Conservation (phyloP, 92 coral and sea anemone species). For the Blastomussa wellsi region DNA sequence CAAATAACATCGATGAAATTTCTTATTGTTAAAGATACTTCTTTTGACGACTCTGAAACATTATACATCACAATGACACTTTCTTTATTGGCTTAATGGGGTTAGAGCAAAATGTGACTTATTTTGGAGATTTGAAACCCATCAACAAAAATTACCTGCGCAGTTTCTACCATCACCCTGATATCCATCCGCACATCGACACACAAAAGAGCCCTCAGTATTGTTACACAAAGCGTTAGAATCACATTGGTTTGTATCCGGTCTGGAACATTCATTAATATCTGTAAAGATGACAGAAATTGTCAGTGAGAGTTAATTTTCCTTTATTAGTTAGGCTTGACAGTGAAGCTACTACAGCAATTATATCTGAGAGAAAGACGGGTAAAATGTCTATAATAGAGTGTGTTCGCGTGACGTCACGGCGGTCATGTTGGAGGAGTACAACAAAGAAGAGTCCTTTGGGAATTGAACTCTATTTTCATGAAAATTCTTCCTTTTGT, state of each 20-base stretch:
- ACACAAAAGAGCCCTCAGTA: neutral
- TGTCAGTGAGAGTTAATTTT: too few species aligned
- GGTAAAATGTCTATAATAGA: neutral
- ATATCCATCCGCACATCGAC: neutral
- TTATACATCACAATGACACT: too few species aligned
- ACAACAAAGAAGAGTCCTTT: too few species aligned
- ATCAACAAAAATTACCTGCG: neutral
- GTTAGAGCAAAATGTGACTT: neutral
- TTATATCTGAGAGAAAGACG: neutral
- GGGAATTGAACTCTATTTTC: too few species aligned
- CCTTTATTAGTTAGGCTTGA: neutral
- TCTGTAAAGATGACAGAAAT: neutral
- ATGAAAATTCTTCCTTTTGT: too few species aligned
- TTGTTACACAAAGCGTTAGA: neutral
- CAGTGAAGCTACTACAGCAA: neutral
- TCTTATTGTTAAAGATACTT: neutral
- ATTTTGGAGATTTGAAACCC: neutral
- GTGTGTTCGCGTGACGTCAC: too few species aligned
- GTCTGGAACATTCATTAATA: slow-evolving; percentile 9
- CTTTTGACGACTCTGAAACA: too few species aligned
- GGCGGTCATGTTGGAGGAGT: too few species aligned
- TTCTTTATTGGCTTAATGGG: too few species aligned
- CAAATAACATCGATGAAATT: neutral
- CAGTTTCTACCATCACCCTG: slow-evolving; percentile 42
- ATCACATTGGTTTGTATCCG: neutral